A percentile compares a stretch with the other conserved stretches of the same genome.
These are phyloP conservation scores for Otus scops DNA, from an alignment of 2,797 vertebrate species.

Conservation along the genomic window DNA sequence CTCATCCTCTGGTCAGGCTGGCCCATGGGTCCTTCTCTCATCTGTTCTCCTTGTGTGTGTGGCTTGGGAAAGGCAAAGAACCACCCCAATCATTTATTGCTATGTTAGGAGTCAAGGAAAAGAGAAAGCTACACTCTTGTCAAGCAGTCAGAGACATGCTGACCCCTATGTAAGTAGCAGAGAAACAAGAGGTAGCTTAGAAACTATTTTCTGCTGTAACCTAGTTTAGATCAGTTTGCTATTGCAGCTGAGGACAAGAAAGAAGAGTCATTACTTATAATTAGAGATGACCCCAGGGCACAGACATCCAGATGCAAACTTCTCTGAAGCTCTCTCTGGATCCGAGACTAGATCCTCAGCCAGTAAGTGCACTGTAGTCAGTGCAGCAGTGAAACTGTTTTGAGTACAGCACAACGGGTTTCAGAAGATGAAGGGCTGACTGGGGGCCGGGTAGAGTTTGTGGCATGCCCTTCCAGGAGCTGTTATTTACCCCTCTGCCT, in stretches of 20 bases:
- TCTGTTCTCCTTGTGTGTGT: not conserved
- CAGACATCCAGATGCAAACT: not conserved
- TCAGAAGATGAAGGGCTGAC: not conserved
- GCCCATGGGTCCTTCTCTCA: not conserved
- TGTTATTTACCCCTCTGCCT: not conserved
- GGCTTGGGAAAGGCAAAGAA: not conserved
- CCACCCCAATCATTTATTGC: not conserved
- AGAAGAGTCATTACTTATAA: not conserved
- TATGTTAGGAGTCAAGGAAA: not conserved
- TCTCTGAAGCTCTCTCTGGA: not conserved
- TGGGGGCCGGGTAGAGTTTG: not conserved
- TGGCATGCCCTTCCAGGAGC: not conserved
- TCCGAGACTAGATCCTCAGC: not conserved
- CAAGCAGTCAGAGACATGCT: not conserved
- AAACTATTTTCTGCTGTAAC: not conserved
- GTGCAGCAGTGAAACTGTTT: not conserved
- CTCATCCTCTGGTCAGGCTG: not conserved
- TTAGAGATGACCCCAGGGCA: not conserved
- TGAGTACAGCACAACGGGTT: not conserved
- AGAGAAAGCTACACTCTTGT: not conserved
- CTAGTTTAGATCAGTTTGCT: not conserved
- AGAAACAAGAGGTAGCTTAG: not conserved
- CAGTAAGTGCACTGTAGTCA: not conserved
- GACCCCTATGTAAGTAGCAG: not conserved
- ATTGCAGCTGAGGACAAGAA: not conserved